Evolutionary conservation across 2,888 invertebrate genomes (phyloP).

Genomic region (Catocala sponsa): DNA sequence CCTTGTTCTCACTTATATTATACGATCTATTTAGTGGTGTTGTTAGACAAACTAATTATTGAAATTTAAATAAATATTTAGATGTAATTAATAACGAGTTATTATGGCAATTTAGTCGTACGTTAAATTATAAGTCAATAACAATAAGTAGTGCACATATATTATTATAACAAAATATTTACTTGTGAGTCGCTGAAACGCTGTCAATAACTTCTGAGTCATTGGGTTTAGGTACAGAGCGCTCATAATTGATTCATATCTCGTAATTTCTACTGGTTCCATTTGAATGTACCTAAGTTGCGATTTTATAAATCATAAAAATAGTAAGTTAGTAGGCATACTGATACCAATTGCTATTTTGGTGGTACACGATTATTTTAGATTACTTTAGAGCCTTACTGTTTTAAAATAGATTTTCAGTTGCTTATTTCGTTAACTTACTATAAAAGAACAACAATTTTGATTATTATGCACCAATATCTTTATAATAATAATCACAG

Average conservation of each 20-base stretch:
- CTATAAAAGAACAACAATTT: too few species aligned
- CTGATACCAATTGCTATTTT: too few species aligned
- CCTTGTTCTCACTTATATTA: conserved; percentile 76
- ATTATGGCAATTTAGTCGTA: background rate
- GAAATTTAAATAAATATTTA: conserved; percentile 10
- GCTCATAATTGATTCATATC: conserved; percentile 17
- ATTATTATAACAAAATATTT: conserved; percentile 8
- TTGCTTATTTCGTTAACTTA: too few species aligned
- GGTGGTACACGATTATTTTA: too few species aligned
- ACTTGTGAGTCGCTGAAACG: background rate
- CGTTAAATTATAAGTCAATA: too few species aligned
- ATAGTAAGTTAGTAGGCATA: too few species aligned
- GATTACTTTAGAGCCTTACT: too few species aligned
- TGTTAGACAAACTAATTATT: conserved; percentile 74
- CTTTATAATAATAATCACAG: too few species aligned
- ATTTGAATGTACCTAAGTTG: background rate
- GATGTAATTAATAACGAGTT: background rate
- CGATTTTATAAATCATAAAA: too few species aligned
- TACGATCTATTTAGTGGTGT: conserved; percentile 81
- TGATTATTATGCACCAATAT: too few species aligned
- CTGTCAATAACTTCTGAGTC: conserved; percentile 42
- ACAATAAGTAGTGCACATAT: too few species aligned
- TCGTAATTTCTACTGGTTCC: conserved; percentile 14
- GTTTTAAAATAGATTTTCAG: too few species aligned
- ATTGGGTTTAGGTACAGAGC: conserved; percentile 2